phyloP scores from a whole-genome alignment of 2,113 vertebrate species.

The Gambusia affinis region DNA sequence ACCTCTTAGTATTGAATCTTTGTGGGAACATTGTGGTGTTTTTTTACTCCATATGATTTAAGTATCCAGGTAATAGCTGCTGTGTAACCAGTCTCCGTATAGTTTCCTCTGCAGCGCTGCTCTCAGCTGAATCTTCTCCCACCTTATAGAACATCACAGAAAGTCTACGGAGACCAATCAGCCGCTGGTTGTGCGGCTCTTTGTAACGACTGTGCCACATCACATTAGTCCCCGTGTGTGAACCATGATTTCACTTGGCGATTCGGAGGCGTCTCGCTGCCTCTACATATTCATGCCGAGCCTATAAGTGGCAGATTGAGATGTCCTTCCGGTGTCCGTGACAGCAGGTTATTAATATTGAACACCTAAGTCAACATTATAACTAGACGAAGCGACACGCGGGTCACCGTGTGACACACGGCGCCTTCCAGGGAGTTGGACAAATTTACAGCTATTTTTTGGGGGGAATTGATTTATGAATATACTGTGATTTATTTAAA shows the following conservation, averaged over 20 bases:
- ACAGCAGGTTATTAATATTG: constrained; percentile 74
- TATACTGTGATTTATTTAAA: background rate
- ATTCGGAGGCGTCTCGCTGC: constrained; percentile 55
- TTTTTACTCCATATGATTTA: too few relatives aligned
- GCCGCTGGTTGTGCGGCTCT: constrained; percentile 50
- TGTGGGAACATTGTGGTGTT: too few relatives aligned
- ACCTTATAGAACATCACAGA: constrained; percentile 46
- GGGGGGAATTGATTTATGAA: background rate
- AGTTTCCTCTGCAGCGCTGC: background rate
- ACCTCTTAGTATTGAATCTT: too few relatives aligned
- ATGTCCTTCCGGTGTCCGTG: constrained; percentile 74
- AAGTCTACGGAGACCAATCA: constrained; percentile 69
- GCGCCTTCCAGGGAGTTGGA: constrained; percentile 27
- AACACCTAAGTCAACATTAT: constrained; percentile 61
- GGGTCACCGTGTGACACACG: constrained; percentile 52
- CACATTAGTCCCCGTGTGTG: constrained; percentile 66
- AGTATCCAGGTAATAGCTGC: too few relatives aligned
- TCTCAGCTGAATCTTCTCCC: constrained; percentile 34
- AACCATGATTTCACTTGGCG: constrained; percentile 75
- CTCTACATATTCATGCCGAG: constrained; percentile 74
- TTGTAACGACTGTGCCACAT: constrained; percentile 68
- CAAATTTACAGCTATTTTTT: constrained; percentile 42
- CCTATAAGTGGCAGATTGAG: constrained; percentile 72
- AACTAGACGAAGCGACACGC: constrained; percentile 53
- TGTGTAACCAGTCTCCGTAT: background rate